These are phyloP conservation scores for Triplophysa yarkandensis DNA, from an alignment of 2,797 vertebrate species.

Conservation along the genomic window DNA sequence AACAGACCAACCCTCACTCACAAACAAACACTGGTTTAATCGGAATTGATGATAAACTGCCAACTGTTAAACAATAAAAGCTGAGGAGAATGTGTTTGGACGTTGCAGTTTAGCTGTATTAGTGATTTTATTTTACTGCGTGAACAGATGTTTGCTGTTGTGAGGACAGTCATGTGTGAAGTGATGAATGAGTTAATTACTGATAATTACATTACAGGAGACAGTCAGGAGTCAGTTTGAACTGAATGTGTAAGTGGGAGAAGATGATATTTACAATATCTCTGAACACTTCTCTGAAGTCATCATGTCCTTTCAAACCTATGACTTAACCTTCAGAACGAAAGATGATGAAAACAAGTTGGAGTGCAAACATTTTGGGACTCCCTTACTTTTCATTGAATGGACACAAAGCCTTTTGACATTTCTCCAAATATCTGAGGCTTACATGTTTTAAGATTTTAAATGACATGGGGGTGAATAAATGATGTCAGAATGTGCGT, in stretches of 20 bases:
- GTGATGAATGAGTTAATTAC: constrained; percentile 33
- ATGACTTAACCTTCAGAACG: no score
- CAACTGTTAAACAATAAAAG: constrained; percentile 10
- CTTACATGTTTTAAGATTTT: no score
- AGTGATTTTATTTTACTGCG: background rate
- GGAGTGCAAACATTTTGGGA: no score
- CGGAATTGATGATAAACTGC: constrained; percentile 3
- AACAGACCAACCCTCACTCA: no score
- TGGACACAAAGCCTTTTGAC: no score
- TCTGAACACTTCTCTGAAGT: background rate
- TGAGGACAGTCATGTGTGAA: background rate
- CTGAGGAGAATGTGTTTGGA: background rate
- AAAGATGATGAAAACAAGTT: no score
- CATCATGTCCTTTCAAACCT: no score
- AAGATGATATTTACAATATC: background rate
- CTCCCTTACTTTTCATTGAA: no score
- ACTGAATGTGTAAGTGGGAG: constrained; percentile 18
- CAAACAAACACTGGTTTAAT: constrained; percentile 1
- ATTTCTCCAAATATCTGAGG: no score
- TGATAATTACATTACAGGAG: constrained; percentile 42
- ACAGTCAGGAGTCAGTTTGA: constrained; percentile 32
- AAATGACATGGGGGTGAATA: no score
- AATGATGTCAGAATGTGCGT: no score
- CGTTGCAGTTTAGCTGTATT: constrained; percentile 12
- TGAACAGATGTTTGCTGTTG: background rate